Evolutionary conservation across 2,888 invertebrate genomes (phyloP).

Genomic region (Lithophane ornitopus): DNA sequence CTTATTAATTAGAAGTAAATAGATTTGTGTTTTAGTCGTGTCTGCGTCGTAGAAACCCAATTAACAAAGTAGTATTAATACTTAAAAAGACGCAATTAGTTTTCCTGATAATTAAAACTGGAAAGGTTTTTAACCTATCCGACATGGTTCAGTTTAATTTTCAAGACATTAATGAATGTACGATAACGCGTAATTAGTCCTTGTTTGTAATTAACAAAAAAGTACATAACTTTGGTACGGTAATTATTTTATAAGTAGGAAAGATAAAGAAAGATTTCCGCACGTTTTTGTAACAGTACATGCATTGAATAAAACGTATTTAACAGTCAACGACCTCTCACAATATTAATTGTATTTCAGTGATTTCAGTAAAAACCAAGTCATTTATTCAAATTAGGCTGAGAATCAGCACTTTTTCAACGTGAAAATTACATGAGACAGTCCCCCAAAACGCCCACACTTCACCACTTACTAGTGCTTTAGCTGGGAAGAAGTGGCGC

Average conservation of each 20-base stretch:
- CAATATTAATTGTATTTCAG: slow-evolving; percentile 17
- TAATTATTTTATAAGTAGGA: background rate
- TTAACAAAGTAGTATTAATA: slow-evolving; percentile 35
- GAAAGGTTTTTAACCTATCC: slow-evolving; percentile 44
- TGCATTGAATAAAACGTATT: background rate
- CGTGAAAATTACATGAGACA: too few species aligned
- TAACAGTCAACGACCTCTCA: slow-evolving; percentile 41
- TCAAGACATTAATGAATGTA: slow-evolving; percentile 26
- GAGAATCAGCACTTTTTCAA: too few species aligned
- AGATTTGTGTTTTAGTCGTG: slow-evolving; percentile 14
- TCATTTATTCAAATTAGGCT: too few species aligned
- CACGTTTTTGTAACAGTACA: background rate
- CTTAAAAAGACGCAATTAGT: slow-evolving; percentile 33
- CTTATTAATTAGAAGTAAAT: slow-evolving; percentile 19
- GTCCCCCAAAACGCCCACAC: too few species aligned
- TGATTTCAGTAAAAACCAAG: background rate
- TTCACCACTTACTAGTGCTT: too few species aligned
- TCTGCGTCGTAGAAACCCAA: slow-evolving; percentile 34
- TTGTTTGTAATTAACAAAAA: slow-evolving; percentile 3
- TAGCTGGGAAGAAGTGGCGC: too few species aligned
- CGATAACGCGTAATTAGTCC: slow-evolving; percentile 20
- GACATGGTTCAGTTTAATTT: slow-evolving; percentile 42
- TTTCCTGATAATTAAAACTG: slow-evolving; percentile 39
- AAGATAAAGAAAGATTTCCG: background rate
- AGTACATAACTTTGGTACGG: background rate